Base-by-base conservation (phyloP, 2,113 vertebrate genomes). In the Corynorhinus townsendii region DNA sequence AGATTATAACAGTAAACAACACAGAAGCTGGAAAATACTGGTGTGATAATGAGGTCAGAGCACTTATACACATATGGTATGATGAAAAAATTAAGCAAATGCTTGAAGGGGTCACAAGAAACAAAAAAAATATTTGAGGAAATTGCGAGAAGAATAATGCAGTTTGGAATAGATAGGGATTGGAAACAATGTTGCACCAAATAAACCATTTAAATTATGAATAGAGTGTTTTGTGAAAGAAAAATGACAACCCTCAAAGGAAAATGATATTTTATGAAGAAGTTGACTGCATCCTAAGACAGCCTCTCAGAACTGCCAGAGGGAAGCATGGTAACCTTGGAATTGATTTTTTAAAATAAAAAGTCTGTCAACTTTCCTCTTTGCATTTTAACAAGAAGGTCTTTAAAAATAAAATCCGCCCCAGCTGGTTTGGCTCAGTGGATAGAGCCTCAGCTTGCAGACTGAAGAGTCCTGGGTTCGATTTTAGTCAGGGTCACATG, bases 161-260 rank as follows among this genome's bases (percentile, higher is more conserved):
- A 99, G 94, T 97, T 98, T 73, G 99, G 99, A 79, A 99, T 99
- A 43, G 99, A 99, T 14, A 98, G 98, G 19, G 99, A 99, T 98
- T 99, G 99, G 99, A 99, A 99, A 93, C 99, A 99, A 92, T 99
- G 99, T 90, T 98, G 98, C 85, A 99, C 98, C 8, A 99, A 99
- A 96, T 99, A 99, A 99, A 99, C 96, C 99, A 99, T 97, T 98
- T 99, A 79, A 99, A 99, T 98, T 99, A 99, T 7, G 98, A 99
- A 83, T 99, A 99, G 95, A 98, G 98, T 0, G 98, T 98, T 33
- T 98, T 99, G 62, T 99, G 99, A 90, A 99, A 98, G 80, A 98
- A 99, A n/a, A 99, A 98, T 88, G 95, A 97, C 0, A 99, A 98
- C 96, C 98, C 98, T 28, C 97, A 97, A 62, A 98, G 98, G 81